Percentiles rank a stretch among this genome's conserved stretches.
Evolutionary conservation across 2,113 vertebrate species (phyloP).

Genomic region (Echinops telfairi): DNA sequence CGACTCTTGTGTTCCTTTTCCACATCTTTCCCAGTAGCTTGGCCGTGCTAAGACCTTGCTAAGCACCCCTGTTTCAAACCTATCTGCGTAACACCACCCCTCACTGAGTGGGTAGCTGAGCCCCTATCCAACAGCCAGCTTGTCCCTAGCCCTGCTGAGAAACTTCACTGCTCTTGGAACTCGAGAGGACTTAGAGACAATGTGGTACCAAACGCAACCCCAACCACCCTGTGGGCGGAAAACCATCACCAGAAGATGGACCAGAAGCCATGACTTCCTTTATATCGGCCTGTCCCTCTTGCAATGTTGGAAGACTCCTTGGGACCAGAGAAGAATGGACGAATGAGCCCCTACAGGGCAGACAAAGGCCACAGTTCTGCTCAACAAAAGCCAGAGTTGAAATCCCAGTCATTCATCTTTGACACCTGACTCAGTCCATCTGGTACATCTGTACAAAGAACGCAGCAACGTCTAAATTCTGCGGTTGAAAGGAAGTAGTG

Average conservation of each 20-base stretch:
- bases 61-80: background rate
- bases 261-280: background rate
- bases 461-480: too few species aligned
- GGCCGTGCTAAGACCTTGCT: background rate
- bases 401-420: too few species aligned
- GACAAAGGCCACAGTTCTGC: too few species aligned
- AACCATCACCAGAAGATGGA: background rate
- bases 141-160: background rate
- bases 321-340: too few species aligned
- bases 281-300: constrained; percentile 6
- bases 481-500: too few species aligned
- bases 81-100: background rate
- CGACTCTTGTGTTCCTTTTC: background rate
- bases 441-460: too few species aligned
- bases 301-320: too few species aligned
- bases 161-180: background rate
- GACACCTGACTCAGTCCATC: too few species aligned
- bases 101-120: background rate
- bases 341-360: too few species aligned
- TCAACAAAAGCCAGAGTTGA: too few species aligned
- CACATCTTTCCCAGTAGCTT: background rate
- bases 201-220: background rate
- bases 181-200: background rate
- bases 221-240: background rate
- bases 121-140: background rate